Evolutionary conservation across 2,113 vertebrate genomes (phyloP).

Genomic region (Thunnus thynnus): DNA sequence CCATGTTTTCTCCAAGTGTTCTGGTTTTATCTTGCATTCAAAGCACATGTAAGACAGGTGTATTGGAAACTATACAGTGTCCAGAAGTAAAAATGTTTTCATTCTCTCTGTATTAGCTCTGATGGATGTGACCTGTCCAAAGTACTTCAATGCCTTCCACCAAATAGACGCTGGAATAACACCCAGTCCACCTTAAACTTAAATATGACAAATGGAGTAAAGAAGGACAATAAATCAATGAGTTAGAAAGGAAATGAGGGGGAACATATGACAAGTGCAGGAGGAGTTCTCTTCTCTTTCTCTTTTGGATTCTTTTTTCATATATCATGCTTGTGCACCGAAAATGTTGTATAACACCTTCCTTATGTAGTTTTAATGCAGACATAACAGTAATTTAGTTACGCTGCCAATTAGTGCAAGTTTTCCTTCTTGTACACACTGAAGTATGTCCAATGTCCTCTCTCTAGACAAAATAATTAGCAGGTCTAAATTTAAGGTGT

Average conservation of each 20-base stretch:
- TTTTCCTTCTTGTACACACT: background rate
- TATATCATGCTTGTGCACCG: background rate
- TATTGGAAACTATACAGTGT: background rate
- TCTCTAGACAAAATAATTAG: background rate
- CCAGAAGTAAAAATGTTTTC: background rate
- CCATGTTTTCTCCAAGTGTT: background rate
- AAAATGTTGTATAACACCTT: background rate
- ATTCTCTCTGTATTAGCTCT: constrained; percentile 35
- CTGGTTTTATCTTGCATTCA: constrained; percentile 1
- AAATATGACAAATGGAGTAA: constrained; percentile 16
- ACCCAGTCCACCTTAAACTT: constrained; percentile 11
- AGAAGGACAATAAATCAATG: constrained; percentile 14
- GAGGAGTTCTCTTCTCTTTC: background rate
- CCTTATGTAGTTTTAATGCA: background rate
- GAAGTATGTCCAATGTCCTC: background rate
- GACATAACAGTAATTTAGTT: background rate
- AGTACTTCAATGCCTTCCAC: constrained; percentile 3
- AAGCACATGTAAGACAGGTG: constrained; percentile 5
- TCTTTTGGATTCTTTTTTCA: background rate
- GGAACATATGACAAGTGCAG: background rate
- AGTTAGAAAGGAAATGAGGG: background rate
- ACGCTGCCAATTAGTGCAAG: background rate
- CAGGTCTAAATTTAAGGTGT: background rate
- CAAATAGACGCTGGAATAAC: background rate
- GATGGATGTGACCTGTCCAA: constrained; percentile 39